A percentile compares a stretch with the other conserved stretches of the same genome.
Evolutionary conservation across 2,113 vertebrate species (phyloP).

Genomic region (Capreolus pygargus): DNA sequence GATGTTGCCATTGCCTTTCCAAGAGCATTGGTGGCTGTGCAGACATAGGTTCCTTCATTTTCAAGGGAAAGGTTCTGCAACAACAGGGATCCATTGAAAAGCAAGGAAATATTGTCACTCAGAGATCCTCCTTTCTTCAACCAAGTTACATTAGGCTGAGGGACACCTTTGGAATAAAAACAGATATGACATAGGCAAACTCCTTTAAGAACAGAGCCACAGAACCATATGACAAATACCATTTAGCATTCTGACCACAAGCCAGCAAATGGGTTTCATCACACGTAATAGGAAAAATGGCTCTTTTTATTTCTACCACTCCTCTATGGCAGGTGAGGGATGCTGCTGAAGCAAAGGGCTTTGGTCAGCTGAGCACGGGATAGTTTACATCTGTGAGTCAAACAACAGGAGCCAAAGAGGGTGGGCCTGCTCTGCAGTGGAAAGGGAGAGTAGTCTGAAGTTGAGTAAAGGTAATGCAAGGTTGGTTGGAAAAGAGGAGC

Average conservation of each 20-base stretch:
- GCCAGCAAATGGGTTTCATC: background rate
- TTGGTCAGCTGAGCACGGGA: too few species aligned
- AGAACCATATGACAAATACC: background rate
- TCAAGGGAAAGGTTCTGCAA: conserved; percentile 84
- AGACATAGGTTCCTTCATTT: conserved; percentile 85
- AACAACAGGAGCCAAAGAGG: background rate
- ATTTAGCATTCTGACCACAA: background rate
- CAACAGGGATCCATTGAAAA: conserved; percentile 85
- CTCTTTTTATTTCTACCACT: background rate
- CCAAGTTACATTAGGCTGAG: conserved; percentile 87
- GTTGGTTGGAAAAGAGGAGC: background rate
- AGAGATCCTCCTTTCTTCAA: conserved; percentile 77
- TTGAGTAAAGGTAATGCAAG: background rate
- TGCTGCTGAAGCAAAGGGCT: background rate
- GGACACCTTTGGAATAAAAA: conserved; percentile 83
- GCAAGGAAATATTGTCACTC: conserved; percentile 60
- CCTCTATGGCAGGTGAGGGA: background rate
- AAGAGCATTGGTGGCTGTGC: conserved; percentile 84
- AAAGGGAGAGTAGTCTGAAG: background rate
- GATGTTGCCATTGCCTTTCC: conserved; percentile 83
- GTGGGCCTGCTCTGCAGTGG: background rate
- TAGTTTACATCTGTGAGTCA: background rate
- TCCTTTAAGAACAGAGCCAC: conserved; percentile 43
- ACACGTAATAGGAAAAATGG: background rate
- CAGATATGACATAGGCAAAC: conserved; percentile 50